phyloP scores from a whole-genome alignment of 2,113 vertebrate species.

The Rhombomys opimus region DNA sequence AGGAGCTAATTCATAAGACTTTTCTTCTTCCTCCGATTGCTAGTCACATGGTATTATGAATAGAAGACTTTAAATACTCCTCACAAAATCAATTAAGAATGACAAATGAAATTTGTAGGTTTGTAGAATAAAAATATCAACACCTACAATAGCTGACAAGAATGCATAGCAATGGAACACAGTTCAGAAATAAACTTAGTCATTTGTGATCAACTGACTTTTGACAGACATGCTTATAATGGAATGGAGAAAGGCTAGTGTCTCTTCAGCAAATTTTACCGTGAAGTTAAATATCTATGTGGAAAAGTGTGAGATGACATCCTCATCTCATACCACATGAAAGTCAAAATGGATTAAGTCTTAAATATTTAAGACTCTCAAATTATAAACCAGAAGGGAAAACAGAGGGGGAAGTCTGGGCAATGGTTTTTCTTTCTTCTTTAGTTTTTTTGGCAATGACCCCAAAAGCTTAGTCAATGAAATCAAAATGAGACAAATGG shows the following conservation, averaged over 20 bases:
- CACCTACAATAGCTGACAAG: not conserved
- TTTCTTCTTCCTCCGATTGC: not conserved
- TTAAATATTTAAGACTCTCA: not conserved
- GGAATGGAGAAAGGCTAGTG: not conserved
- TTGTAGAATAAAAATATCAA: not conserved
- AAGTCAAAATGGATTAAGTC: not conserved
- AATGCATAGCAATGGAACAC: not conserved
- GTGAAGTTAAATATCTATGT: not conserved
- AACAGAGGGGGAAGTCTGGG: not conserved
- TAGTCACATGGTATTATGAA: not conserved
- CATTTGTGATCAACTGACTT: not conserved
- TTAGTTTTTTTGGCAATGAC: not conserved
- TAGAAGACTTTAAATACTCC: not conserved
- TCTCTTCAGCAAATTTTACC: not conserved
- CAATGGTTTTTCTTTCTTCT: not conserved
- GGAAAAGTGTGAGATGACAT: not conserved
- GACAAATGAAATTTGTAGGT: not conserved
- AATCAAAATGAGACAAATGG: not conserved
- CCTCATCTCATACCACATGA: not conserved
- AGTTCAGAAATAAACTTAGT: not conserved
- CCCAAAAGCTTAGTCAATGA: not conserved
- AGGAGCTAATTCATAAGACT: not conserved
- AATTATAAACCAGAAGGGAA: not conserved
- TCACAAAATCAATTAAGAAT: not conserved
- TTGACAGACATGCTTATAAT: not conserved